phyloP scores from a whole-genome alignment of 2,113 vertebrate genomes.

The Corythaixoides concolor region DNA sequence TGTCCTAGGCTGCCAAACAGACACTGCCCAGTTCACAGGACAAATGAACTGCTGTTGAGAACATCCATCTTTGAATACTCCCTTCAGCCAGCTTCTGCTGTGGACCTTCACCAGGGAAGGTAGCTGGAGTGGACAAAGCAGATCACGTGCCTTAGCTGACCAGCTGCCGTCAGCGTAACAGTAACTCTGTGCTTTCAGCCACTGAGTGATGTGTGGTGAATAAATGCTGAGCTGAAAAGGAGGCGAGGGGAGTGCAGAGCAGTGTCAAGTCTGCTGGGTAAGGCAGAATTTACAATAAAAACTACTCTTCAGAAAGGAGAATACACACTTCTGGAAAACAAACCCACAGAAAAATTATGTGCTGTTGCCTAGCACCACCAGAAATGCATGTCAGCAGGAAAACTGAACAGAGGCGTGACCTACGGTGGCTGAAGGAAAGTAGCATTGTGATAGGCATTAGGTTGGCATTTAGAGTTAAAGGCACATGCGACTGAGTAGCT shows the following conservation, averaged over 20 bases:
- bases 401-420: background rate
- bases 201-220: background rate
- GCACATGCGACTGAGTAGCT: background rate
- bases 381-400: background rate
- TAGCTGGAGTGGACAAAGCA: background rate
- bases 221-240: background rate
- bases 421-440: background rate
- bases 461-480: background rate
- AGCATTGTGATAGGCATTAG: background rate
- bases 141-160: rapidly evolving
- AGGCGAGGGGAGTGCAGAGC: background rate
- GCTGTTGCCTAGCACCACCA: background rate
- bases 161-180: background rate
- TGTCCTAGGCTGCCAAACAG: background rate
- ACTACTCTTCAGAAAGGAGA: background rate
- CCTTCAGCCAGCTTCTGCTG: background rate
- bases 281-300: background rate
- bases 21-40: background rate
- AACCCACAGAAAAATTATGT: background rate
- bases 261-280: background rate
- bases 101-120: background rate
- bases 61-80: background rate
- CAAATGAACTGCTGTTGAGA: background rate
- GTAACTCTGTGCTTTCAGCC: background rate
- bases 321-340: background rate